phyloP scores from a whole-genome alignment of 2,797 vertebrate genomes.

The Myotis daubentonii region DNA sequence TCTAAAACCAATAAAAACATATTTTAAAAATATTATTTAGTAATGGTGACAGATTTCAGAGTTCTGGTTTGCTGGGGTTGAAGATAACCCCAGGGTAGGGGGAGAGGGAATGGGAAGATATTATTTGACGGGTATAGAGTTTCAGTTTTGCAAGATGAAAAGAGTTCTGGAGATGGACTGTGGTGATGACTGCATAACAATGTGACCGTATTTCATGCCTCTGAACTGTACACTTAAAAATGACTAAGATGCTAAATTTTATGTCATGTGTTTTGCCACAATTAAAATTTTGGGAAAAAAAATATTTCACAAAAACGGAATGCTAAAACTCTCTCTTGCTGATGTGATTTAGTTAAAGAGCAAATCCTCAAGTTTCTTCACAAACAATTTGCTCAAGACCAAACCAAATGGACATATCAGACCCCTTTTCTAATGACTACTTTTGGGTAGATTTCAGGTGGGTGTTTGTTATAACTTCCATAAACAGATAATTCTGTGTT shows the following conservation, averaged over 20 bases:
- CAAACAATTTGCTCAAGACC: conserved; percentile 8
- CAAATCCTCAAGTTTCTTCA: conserved; percentile 24
- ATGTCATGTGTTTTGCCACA: conserved; percentile 5
- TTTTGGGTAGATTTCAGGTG: conserved; percentile 15
- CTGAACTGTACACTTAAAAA: not conserved
- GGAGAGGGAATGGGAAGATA: not conserved
- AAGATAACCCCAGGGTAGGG: not conserved
- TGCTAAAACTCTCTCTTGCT: not conserved
- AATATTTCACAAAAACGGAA: not conserved
- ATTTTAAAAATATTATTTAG: too few relatives aligned
- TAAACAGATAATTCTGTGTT: not conserved
- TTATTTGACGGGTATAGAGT: not conserved
- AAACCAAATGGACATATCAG: not conserved
- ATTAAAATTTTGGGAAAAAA: not conserved
- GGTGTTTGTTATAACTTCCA: not conserved
- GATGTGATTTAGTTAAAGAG: conserved; percentile 2
- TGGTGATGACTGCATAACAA: not conserved
- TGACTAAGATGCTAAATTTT: not conserved
- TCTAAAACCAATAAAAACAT: too few relatives aligned
- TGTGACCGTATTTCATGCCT: not conserved
- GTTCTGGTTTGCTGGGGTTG: not conserved
- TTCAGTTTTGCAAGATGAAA: conserved; percentile 10
- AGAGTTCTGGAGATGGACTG: not conserved
- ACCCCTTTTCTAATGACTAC: not conserved
- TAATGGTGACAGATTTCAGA: not conserved